A percentile compares a stretch with the other conserved stretches of the same genome.
Evolutionary conservation across 1,140 invertebrate species (phyloP).

Genomic region (Pemphigus obesinymphae): DNA sequence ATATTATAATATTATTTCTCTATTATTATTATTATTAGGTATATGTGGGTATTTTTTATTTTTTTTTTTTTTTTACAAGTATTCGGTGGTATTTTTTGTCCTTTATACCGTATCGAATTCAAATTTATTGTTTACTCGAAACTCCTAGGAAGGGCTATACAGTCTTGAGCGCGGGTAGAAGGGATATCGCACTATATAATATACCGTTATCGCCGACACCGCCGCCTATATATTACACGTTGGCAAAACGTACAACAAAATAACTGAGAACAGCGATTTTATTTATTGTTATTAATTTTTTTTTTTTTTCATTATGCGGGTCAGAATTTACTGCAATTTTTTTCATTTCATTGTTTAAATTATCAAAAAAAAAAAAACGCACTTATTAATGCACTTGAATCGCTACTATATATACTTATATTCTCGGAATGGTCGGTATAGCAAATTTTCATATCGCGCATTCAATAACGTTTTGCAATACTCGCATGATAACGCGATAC

Average conservation of each 20-base stretch:
- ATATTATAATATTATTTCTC: too few relatives aligned
- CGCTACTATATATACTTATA: neutral
- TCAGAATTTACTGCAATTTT: neutral
- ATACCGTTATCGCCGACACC: neutral
- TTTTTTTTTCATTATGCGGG: neutral
- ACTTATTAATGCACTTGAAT: neutral
- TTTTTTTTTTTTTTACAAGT: too few relatives aligned
- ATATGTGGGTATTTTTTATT: too few relatives aligned
- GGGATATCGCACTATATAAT: neutral
- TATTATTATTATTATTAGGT: too few relatives aligned
- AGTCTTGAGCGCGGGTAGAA: neutral
- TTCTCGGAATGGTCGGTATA: constrained; percentile 13
- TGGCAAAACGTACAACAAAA: constrained; percentile 7
- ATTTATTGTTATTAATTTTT: neutral
- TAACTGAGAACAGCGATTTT: neutral
- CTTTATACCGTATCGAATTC: neutral
- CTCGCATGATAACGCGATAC: neutral
- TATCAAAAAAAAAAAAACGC: neutral
- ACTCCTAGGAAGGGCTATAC: neutral
- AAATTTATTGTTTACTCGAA: constrained; percentile 26
- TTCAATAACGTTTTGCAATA: neutral
- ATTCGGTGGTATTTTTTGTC: too few relatives aligned
- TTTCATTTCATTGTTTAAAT: constrained; percentile 17
- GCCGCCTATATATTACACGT: neutral
- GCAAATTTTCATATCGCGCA: neutral